These are phyloP conservation scores for Siderastrea radians DNA, from an alignment of 92 coral and sea anemone species.

Conservation along the genomic window DNA sequence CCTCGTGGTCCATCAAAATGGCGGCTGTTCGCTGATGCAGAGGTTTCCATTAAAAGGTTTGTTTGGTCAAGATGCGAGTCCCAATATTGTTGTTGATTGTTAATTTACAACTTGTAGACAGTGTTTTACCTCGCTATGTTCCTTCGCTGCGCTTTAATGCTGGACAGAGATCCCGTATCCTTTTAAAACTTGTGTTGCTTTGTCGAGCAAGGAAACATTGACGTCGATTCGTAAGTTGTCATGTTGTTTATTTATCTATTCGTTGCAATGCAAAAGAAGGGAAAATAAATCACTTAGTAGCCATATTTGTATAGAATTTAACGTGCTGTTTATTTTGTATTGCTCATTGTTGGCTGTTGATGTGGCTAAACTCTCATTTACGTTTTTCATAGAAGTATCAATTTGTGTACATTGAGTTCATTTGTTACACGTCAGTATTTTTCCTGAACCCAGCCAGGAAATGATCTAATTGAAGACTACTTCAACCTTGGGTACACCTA, in stretches of 20 bases:
- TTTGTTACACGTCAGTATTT: not conserved
- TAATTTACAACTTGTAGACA: not conserved
- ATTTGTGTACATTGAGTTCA: not conserved
- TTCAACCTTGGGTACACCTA: conserved; percentile 35
- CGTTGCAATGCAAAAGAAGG: no score
- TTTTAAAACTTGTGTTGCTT: not conserved
- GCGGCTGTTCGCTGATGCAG: no score
- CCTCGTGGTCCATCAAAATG: no score
- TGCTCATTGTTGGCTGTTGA: not conserved
- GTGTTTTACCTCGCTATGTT: conserved; percentile 1
- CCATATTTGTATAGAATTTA: no score
- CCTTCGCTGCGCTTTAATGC: not conserved
- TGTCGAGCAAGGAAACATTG: not conserved
- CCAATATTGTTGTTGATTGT: no score
- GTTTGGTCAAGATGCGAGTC: no score
- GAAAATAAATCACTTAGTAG: no score
- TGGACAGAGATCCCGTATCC: conserved; percentile 9
- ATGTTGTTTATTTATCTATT: no score
- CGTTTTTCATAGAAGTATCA: not conserved
- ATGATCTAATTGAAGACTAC: conserved; percentile 25
- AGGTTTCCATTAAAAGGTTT: no score
- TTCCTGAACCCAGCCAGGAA: not conserved
- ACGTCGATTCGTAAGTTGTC: no score
- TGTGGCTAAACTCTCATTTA: not conserved
- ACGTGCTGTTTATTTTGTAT: not conserved